Base-by-base conservation (phyloP, 2,113 vertebrate genomes). In the Hippolais icterina region DNA sequence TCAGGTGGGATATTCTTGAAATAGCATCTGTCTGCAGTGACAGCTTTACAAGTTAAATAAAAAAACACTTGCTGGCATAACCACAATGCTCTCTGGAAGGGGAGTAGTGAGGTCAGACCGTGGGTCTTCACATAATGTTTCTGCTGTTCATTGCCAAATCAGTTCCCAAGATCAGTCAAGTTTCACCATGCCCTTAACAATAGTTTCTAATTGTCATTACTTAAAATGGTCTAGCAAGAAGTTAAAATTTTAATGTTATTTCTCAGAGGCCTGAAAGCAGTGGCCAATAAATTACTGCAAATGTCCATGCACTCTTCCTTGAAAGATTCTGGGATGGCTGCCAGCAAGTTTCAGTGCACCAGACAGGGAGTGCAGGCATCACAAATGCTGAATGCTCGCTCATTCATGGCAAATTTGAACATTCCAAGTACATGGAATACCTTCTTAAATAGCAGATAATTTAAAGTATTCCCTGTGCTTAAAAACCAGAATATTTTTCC, bases 1-100 rank as follows among this genome's bases (percentile, higher is more conserved):
- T 75, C 92, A 84, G 28, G 35, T 87, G 68, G 77, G 52, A 68
- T 70, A 72, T 74, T 82, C 65, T 76, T 93, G 66, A 87, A 74
- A 56, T 64, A 88, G 37, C 64, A 81, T 81, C 57, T 68, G 39
- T 78, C 85, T 84, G 21, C 47, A 86, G 18, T 78, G 80, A 63
- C 28, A 83, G 69, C 13, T 94, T 85, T 88, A 72, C 68, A 87
- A 83, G 61, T 80, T 80, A 94, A 96, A 88, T 63, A 96, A 93
- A 84, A 47, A 94, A 95, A 68, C 19, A 25, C 41, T 94, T 87
- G 9, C 65, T 89, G 77, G 47, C 59, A 50, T 57, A 71, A 57
- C 25, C 47, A 44, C 46, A 39, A 9, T 68, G 22, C 35, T 83
- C n/a, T 76, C 59, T 63, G 44, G 50, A 93, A 78, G 20, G n/a